phyloP scores from a whole-genome alignment of 37 sponge, comb jelly and placozoan species.

The Diacarnus erythraeanus region DNA sequence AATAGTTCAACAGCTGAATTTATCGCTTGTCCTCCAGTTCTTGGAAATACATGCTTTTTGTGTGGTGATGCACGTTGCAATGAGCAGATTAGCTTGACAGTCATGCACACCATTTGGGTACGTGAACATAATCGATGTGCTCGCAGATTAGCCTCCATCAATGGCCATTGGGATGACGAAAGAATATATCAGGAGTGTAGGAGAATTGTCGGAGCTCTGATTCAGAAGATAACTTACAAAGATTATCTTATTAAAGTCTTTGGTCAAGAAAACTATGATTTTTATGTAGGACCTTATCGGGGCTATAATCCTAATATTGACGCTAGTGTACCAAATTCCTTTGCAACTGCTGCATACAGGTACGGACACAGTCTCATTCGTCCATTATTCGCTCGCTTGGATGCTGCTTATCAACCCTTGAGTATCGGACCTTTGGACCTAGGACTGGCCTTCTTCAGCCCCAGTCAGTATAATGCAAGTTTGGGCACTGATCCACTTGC shows the following conservation, averaged over 20 bases:
- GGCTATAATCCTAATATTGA: conserved; percentile 70
- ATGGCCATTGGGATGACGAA: conserved; percentile 88
- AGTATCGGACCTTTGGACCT: conserved; percentile 56
- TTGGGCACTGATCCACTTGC: conserved; percentile 64
- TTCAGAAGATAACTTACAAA: conserved; percentile 83
- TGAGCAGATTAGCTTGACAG: conserved; percentile 83
- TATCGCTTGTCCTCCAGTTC: conserved; percentile 9
- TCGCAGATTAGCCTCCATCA: conserved; percentile 46
- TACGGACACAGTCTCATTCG: conserved; percentile 85
- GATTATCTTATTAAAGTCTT: conserved; percentile 87
- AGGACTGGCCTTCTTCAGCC: conserved; percentile 70
- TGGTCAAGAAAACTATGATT: conserved; percentile 28
- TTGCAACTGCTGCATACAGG: conserved; percentile 84
- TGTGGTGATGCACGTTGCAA: conserved; percentile 90
- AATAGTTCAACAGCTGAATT: not conserved
- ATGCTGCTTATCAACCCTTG: conserved; percentile 17
- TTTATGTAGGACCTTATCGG: conserved; percentile 38
- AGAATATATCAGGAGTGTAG: conserved; percentile 83
- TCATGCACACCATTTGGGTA: conserved; percentile 95
- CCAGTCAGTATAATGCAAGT: conserved; percentile 26
- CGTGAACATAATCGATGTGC: conserved; percentile 96
- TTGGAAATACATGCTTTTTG: conserved; percentile 60
- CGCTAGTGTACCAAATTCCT: conserved; percentile 62
- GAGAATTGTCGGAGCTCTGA: conserved; percentile 75
- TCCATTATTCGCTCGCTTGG: conserved; percentile 52